These are phyloP conservation scores for Drosophila imparisetae DNA, from an alignment of 2,888 invertebrate genomes.

Conservation along the genomic window DNA sequence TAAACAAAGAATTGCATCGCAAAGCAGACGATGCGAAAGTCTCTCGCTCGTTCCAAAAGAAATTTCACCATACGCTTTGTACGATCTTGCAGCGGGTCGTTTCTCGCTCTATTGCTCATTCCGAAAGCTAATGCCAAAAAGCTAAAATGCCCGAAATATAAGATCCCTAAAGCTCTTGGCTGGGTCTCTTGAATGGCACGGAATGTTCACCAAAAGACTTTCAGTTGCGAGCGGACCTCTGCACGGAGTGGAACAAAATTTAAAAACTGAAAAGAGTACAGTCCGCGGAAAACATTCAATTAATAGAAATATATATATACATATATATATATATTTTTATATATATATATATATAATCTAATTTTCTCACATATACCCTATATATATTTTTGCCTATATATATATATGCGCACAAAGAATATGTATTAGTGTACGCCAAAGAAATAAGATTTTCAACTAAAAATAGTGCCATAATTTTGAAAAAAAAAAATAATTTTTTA, in stretches of 20 bases:
- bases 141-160: slow-evolving; percentile 56
- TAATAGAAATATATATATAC: slow-evolving; percentile 63
- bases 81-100: slow-evolving; percentile 34
- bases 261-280: slow-evolving; percentile 76
- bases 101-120: slow-evolving; percentile 50
- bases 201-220: slow-evolving; percentile 76
- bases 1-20: slow-evolving; percentile 72
- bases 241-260: slow-evolving; percentile 85
- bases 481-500: slow-evolving; percentile 50
- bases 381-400: slow-evolving; percentile 64
- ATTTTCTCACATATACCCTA: slow-evolving; percentile 68
- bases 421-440: slow-evolving; percentile 76
- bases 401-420: slow-evolving; percentile 58
- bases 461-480: slow-evolving; percentile 70
- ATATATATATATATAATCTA: slow-evolving; percentile 65
- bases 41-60: slow-evolving; percentile 31
- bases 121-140: slow-evolving; percentile 58
- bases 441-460: slow-evolving; percentile 72
- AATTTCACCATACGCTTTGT: slow-evolving; percentile 57
- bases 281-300: slow-evolving; percentile 85
- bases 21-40: slow-evolving; percentile 36
- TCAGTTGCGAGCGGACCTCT: slow-evolving; percentile 86
- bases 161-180: slow-evolving; percentile 72
- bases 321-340: slow-evolving; percentile 54
- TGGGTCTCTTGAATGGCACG: slow-evolving; percentile 59